Conservation (phyloP, 2,888 invertebrate species). For the Aleiodes alternator region DNA sequence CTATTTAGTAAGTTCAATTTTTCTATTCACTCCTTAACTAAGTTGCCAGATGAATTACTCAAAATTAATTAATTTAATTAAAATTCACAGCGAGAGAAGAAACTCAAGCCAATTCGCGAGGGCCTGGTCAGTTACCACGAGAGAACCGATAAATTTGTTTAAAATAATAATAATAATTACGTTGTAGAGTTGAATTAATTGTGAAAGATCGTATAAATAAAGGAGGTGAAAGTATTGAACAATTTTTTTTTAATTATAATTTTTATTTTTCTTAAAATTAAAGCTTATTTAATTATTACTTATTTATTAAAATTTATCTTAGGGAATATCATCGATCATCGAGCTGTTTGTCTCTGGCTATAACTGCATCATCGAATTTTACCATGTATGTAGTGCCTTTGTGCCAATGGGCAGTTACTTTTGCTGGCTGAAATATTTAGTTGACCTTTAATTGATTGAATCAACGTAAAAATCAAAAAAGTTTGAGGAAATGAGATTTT, state of each 20-base stretch:
- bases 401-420: conserved; percentile 99
- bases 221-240: neutral
- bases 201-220: conserved; percentile 7
- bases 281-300: conserved; percentile 22
- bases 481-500: too few species aligned
- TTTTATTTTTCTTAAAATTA: neutral
- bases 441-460: neutral
- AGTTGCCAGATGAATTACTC: neutral
- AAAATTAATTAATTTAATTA: neutral
- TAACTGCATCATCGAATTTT: conserved; percentile 95
- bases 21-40: conserved; percentile 19
- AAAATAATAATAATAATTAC: conserved; percentile 64
- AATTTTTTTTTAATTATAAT: conserved; percentile 18
- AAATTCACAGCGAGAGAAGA: conserved; percentile 60
- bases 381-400: conserved; percentile 99
- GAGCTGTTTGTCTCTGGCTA: conserved; percentile 91
- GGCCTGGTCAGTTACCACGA: conserved; percentile 88
- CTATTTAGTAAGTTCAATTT: conserved; percentile 73
- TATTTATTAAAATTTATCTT: conserved; percentile 33
- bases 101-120: conserved; percentile 78
- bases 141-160: conserved; percentile 82
- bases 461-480: too few species aligned
- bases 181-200: conserved; percentile 21
- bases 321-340: conserved; percentile 84
- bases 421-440: conserved; percentile 85